Evolutionary conservation across 2,113 vertebrate species (phyloP).

Genomic region (Platichthys stellatus): DNA sequence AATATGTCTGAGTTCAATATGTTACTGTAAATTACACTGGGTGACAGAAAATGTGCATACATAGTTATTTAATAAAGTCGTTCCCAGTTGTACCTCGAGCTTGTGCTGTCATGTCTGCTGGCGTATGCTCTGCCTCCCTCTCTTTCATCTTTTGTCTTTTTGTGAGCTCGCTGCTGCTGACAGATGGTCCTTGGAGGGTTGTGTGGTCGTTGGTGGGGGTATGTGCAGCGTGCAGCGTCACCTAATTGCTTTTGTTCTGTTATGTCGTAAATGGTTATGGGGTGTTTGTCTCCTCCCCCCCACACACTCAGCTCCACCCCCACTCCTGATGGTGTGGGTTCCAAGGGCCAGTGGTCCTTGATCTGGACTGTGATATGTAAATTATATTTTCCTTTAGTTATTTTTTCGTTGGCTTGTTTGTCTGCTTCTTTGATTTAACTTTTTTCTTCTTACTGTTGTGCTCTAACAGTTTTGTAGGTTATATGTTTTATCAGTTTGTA

Average conservation of each 20-base stretch:
- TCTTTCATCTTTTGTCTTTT: neutral
- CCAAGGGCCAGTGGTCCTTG: too few relatives aligned
- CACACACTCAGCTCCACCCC: too few relatives aligned
- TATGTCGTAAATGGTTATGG: neutral
- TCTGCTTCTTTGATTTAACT: too few relatives aligned
- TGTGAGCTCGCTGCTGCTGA: neutral
- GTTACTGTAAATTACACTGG: neutral
- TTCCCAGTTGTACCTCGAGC: neutral
- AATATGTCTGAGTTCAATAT: neutral
- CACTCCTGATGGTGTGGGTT: too few relatives aligned
- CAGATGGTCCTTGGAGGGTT: constrained; percentile 10
- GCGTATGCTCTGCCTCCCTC: neutral
- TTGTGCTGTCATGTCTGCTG: neutral
- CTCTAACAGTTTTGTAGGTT: too few relatives aligned
- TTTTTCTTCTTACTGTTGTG: too few relatives aligned
- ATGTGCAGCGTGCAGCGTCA: neutral
- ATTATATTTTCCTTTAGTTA: too few relatives aligned
- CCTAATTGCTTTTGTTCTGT: neutral
- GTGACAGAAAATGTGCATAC: neutral
- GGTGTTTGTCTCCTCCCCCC: neutral
- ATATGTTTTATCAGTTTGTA: too few relatives aligned
- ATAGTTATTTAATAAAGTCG: neutral
- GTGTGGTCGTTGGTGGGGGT: neutral
- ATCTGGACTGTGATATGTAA: too few relatives aligned
- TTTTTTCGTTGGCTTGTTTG: too few relatives aligned